Evolutionary conservation across 2,797 vertebrate genomes (phyloP).

Genomic region (Phoeniculus purpureus): DNA sequence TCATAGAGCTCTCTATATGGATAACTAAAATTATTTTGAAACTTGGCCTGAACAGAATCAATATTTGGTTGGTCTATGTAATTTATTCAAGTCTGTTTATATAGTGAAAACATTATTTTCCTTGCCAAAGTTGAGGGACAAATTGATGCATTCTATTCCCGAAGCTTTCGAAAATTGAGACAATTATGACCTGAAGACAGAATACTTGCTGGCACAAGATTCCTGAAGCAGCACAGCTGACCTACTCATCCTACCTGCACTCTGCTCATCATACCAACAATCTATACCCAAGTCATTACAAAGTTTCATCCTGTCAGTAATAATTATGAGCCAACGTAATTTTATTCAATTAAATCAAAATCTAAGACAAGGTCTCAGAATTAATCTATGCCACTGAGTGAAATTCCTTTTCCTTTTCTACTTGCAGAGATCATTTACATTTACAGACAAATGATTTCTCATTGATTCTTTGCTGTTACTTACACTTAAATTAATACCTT

Average conservation of each 20-base stretch:
- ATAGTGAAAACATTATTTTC: neutral
- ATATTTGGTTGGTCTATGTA: slow-evolving; percentile 22
- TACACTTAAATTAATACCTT: neutral
- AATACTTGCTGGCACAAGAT: neutral
- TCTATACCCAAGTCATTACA: neutral
- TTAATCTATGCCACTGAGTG: neutral
- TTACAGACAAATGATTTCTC: neutral
- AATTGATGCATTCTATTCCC: neutral
- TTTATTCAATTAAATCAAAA: neutral
- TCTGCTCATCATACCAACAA: neutral
- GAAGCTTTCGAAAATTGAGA: neutral
- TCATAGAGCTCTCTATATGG: neutral
- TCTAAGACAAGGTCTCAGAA: neutral
- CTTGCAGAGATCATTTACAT: slow-evolving; percentile 11
- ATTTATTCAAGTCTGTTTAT: slow-evolving; percentile 13
- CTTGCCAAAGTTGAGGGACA: neutral
- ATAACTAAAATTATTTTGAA: slow-evolving; percentile 37
- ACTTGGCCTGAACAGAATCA: neutral
- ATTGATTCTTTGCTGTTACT: neutral
- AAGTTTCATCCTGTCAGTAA: neutral
- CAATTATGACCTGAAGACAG: neutral
- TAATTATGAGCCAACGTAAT: neutral
- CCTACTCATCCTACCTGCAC: neutral
- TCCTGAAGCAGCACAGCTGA: neutral
- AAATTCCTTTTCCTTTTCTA: neutral